Percentiles rank a stretch among this genome's conserved stretches.
Evolutionary conservation across 2,113 vertebrate species (phyloP).

Genomic region (Irena cyanogastra): DNA sequence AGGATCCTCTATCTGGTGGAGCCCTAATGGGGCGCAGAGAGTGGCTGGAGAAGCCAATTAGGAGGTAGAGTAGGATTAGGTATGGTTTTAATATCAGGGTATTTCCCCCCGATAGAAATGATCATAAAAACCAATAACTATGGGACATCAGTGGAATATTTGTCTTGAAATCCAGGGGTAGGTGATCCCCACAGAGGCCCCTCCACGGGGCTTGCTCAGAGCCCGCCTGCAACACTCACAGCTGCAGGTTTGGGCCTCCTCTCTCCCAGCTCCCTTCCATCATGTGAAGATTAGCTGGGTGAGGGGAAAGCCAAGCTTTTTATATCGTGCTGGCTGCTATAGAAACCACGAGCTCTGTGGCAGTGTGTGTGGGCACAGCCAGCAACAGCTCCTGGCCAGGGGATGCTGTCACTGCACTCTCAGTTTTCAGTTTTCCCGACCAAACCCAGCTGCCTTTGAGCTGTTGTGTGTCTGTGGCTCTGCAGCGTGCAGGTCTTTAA

Average conservation of each 20-base stretch:
- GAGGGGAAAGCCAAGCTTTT: not conserved
- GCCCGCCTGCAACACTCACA: not conserved
- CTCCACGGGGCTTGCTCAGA: not conserved
- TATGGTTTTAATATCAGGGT: not conserved
- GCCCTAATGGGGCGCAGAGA: rapidly evolving
- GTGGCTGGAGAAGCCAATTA: not conserved
- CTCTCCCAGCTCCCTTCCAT: not conserved
- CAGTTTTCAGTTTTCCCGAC: not conserved
- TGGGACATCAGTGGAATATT: not conserved
- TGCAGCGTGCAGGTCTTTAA: not conserved
- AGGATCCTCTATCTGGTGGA: not conserved
- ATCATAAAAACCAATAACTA: not conserved
- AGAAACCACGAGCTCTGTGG: not conserved
- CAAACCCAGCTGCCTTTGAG: not conserved
- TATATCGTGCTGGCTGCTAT: not conserved
- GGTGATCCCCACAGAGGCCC: not conserved
- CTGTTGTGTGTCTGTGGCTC: not conserved
- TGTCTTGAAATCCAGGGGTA: not conserved
- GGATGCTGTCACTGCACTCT: not conserved
- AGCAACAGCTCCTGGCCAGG: not conserved
- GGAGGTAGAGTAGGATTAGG: not conserved
- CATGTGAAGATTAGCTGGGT: not conserved
- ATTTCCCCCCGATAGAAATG: not conserved
- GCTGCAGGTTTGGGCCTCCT: not conserved
- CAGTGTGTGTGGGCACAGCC: not conserved